phyloP scores from a whole-genome alignment of 2,113 vertebrate genomes.

The Suricata suricatta region DNA sequence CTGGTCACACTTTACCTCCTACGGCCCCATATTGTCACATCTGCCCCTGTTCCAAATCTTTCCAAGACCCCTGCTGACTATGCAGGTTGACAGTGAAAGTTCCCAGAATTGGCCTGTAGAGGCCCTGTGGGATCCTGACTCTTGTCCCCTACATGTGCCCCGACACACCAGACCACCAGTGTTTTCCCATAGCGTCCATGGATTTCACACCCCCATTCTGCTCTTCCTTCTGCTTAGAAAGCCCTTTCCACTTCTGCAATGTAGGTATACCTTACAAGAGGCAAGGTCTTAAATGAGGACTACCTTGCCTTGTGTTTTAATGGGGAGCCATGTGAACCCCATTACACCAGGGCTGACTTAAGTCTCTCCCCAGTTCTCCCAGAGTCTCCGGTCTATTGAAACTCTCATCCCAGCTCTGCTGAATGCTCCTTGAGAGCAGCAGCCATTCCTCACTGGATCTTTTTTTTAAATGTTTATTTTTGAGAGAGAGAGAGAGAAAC shows the following conservation, averaged over 20 bases:
- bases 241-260: background rate
- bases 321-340: rapidly evolving
- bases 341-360: too few species aligned
- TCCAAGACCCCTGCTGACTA: background rate
- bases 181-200: background rate
- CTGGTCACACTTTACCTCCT: background rate
- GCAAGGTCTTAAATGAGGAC: background rate
- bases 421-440: background rate
- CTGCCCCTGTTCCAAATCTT: too few species aligned
- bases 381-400: background rate
- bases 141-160: rapidly evolving
- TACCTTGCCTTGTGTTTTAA: background rate
- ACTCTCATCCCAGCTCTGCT: background rate
- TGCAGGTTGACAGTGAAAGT: background rate
- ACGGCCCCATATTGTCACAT: background rate
- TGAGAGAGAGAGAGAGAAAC: too few species aligned
- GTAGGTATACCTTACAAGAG: background rate
- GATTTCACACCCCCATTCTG: background rate
- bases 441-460: background rate
- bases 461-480: background rate
- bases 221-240: background rate
- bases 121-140: background rate
- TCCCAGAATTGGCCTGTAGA: too few species aligned
- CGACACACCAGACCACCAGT: background rate
- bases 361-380: background rate